Base-by-base conservation (phyloP, 2,113 vertebrate genomes). In the Isurus oxyrinchus region DNA sequence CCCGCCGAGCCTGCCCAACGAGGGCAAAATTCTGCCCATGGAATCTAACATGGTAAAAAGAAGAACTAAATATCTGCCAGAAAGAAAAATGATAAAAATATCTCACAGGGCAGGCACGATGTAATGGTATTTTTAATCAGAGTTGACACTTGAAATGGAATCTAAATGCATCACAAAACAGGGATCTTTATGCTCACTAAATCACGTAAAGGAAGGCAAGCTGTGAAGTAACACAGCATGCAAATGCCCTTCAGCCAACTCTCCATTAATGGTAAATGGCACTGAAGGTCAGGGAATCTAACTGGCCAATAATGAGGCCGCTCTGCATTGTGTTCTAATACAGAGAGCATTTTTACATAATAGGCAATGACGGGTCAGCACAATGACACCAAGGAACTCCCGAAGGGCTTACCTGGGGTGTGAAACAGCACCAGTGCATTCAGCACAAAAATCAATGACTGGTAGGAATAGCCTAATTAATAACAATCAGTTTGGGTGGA, bases 381-480 rank as follows among this genome's bases (percentile, higher is more conserved):
- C 97, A 97, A 96, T 97, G 97, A 97, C 96, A 97, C 94, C 40
- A 96, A 84, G 97, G 96, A 97, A 96, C 96, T 69, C 97, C 96
- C 61, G 1, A 19, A 76, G 96, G 96, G 69, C 90, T 59, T 97
- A 14, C 95, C 96, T 97, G 96, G 67, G 96, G 97, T 97, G 96
- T 53, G 96, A 2, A 14, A n/a, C 96, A 94, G 94, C 96, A 96
- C 91, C 53, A 97, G 97, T 0, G 44, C 63, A 53, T 97, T 97
- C 0, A 14, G 88, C 96, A 97, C 96, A 97, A 96, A 96, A 97
- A 97, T 95, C 96, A 96, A 57, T 96, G 96, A 44, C 84, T 96
- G 96, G 97, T 96, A 97, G 96, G 97, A 97, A 97, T 67, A 44
- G 40, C 97, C 98, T 97, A 97, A 98, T 98, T 98, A 98, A 98